Base-by-base conservation (phyloP, 2,113 vertebrate genomes). In the Microtus montanus region DNA sequence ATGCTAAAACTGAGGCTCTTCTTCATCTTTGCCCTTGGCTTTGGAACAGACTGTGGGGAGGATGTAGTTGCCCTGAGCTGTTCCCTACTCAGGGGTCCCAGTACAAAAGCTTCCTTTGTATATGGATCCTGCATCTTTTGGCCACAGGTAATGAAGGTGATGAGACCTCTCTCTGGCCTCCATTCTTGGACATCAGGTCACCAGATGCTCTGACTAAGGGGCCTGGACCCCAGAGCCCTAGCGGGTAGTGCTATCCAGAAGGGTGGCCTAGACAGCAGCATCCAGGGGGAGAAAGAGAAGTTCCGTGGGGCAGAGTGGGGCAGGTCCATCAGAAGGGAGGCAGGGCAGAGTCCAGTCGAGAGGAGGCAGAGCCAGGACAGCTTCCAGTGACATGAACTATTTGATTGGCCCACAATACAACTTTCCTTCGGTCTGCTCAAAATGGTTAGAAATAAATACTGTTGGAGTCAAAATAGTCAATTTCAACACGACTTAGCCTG, bases 311-410 rank as follows among this genome's bases (percentile, higher is more conserved):
- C 30, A 33, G 84, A 26, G 19, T 9, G 22, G 47, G 85, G 41
- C 41, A 66, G 38, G 61, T 3, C 5, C 20, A 38, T 30, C 38
- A 61, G 66, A 20, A 26, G 89, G 38, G 7, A 83, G 20, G 4
- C 54, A 61, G 68, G 30, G 20, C 79, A n/a, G 38, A 58, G 17
- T 28, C 24, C 20, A 38, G 35, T 47, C 38, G 6, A 11, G 5
- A 13, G 35, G 63, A 28, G 22, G 33, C 5, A 70, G 30, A 64
- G 38, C 47, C 47, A 26, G 66, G 85, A 54, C 5, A n/a, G 3
- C 35, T 24, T 41, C n/a, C 71, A 19, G 15, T 10, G 54, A 28
- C 1, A 0, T 2, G 47, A 33, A 14, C 20, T 9, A 0, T 64
- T n/a, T 4, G 6, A 1, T 11, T 41, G 15, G 15, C 33, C 54